phyloP scores from a whole-genome alignment of 2,888 invertebrate genomes.

The Napeogenes inachia region DNA sequence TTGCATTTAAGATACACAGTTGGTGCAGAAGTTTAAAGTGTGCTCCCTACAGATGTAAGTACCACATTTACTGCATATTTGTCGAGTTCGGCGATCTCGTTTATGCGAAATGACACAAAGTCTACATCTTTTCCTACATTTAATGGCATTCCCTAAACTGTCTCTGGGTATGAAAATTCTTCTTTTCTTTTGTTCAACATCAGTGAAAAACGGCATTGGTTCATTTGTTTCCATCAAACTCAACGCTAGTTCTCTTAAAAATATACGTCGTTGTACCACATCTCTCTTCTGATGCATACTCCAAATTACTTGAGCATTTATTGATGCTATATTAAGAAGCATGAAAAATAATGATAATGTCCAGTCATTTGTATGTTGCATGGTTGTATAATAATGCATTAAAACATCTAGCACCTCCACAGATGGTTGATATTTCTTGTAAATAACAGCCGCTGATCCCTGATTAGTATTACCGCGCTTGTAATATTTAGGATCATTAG shows the following conservation, averaged over 20 bases:
- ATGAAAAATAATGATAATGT: slow-evolving; percentile 62
- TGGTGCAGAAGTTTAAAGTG: slow-evolving; percentile 50
- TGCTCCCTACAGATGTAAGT: slow-evolving; percentile 64
- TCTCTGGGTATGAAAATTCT: slow-evolving; percentile 29
- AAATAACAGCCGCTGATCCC: slow-evolving; percentile 52
- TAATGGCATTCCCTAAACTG: slow-evolving; percentile 31
- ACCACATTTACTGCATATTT: slow-evolving; percentile 56
- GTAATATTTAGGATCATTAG: slow-evolving; percentile 60
- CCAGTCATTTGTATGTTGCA: slow-evolving; percentile 68
- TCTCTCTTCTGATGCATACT: slow-evolving; percentile 42
- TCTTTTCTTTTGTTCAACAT: slow-evolving; percentile 31
- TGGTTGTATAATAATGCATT: slow-evolving; percentile 67
- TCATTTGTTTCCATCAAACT: slow-evolving; percentile 48
- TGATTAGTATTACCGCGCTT: slow-evolving; percentile 48
- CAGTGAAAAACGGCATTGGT: slow-evolving; percentile 25
- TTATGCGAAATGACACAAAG: slow-evolving; percentile 52
- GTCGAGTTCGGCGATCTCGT: slow-evolving; percentile 58
- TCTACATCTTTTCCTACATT: slow-evolving; percentile 49
- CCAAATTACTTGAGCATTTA: slow-evolving; percentile 70
- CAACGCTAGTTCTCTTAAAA: slow-evolving; percentile 57
- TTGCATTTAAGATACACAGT: slow-evolving; percentile 38
- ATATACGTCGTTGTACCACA: slow-evolving; percentile 49
- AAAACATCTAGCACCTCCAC: slow-evolving; percentile 64
- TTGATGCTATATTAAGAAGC: slow-evolving; percentile 61
- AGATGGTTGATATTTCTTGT: slow-evolving; percentile 59